Evolutionary conservation across 2,888 invertebrate species (phyloP).

Genomic region (Thecocarcelia acutangulata): DNA sequence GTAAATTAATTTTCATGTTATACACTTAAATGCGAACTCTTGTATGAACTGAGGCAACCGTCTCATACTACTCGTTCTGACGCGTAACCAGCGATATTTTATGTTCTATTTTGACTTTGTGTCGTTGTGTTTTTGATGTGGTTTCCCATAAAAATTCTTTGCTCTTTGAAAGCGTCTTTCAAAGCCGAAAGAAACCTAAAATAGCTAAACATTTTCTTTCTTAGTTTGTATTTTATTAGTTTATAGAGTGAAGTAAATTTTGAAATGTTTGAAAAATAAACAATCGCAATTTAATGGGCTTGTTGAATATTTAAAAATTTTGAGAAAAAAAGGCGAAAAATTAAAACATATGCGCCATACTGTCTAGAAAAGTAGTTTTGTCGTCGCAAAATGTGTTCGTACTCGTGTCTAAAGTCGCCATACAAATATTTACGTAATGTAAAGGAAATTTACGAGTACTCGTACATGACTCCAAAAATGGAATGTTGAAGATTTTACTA

Average conservation of each 20-base stretch:
- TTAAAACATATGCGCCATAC: conserved; percentile 54
- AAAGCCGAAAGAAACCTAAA: conserved; percentile 39
- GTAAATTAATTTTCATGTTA: conserved; percentile 47
- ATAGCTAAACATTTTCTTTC: conserved; percentile 38
- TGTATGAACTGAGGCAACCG: conserved; percentile 30
- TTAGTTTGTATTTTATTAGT: conserved; percentile 46
- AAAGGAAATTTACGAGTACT: conserved; percentile 24
- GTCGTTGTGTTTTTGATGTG: conserved; percentile 55
- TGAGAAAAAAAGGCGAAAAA: neutral
- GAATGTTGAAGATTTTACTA: conserved; percentile 39
- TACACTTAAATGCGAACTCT: neutral
- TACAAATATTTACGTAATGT: neutral
- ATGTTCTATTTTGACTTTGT: conserved; percentile 49
- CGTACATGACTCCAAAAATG: conserved; percentile 46
- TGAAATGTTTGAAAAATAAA: conserved; percentile 47
- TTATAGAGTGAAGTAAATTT: conserved; percentile 49
- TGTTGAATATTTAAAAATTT: conserved; percentile 34
- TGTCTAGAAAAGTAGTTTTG: conserved; percentile 53
- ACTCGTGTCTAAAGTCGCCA: neutral
- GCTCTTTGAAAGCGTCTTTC: conserved; percentile 31
- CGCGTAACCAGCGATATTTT: conserved; percentile 31
- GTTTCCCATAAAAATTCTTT: conserved; percentile 46
- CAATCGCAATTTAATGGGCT: conserved; percentile 51
- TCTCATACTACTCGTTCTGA: too few relatives aligned
- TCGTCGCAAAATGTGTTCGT: neutral